Conservation (phyloP, 2,797 vertebrate species). For the Peromyscus aztecus region DNA sequence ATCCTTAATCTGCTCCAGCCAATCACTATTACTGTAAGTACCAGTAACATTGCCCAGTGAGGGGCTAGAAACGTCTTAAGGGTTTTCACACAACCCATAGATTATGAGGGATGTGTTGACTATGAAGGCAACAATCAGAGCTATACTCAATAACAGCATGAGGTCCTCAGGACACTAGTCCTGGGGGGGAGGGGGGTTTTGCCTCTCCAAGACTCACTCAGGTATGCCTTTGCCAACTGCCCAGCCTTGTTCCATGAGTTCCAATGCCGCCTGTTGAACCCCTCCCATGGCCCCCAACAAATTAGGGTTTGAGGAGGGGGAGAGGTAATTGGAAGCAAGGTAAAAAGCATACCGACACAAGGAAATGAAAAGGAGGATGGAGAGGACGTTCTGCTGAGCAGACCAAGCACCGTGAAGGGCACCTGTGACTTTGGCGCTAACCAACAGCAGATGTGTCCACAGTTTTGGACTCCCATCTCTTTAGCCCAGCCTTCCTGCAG, state of each 20-base stretch:
- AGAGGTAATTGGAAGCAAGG: not conserved
- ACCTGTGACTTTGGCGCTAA: slow-evolving; percentile 85
- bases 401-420: slow-evolving; percentile 42
- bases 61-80: not conserved
- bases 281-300: not conserved
- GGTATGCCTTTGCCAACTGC: not conserved
- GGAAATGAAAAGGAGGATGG: not conserved
- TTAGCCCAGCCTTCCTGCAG: slow-evolving; percentile 25
- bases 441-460: slow-evolving; percentile 77
- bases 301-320: not conserved
- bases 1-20: not conserved
- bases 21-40: not conserved
- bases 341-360: not conserved
- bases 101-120: not conserved
- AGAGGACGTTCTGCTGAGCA: not conserved
- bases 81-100: not conserved
- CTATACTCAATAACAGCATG: not conserved
- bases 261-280: not conserved
- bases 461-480: slow-evolving; percentile 65
- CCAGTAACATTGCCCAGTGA: not conserved
- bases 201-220: not conserved
- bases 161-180: not conserved
- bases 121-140: not conserved
- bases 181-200: no score
- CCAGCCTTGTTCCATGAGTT: not conserved